These are phyloP conservation scores for Formicarius rufipectus DNA, from an alignment of 2,113 vertebrate genomes.

Conservation along the genomic window DNA sequence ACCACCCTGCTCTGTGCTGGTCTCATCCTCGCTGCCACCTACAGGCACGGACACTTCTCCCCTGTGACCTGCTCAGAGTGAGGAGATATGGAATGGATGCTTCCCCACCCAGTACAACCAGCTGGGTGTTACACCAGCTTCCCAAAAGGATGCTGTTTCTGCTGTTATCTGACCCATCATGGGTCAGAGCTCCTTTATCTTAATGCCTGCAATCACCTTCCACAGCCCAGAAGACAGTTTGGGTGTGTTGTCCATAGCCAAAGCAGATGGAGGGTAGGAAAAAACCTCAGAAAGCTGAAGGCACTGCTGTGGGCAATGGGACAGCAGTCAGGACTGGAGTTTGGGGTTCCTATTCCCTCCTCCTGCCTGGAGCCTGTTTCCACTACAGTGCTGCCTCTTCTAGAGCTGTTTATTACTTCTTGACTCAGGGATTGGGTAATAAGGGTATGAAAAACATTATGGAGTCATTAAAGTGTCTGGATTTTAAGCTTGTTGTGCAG, in stretches of 20 bases:
- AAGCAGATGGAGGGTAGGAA: neutral
- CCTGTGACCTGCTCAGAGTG: neutral
- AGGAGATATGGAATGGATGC: neutral
- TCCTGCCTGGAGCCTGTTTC: neutral
- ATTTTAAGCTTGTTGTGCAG: neutral
- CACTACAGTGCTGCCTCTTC: neutral
- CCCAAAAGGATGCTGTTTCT: neutral
- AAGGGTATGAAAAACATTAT: neutral
- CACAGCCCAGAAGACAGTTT: neutral
- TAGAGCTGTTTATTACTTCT: neutral
- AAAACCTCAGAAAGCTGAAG: neutral
- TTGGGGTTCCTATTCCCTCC: neutral
- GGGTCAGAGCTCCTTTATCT: neutral
- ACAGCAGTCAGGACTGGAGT: neutral
- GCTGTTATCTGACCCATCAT: neutral
- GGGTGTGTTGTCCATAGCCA: neutral
- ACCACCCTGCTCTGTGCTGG: slow-evolving; percentile 78
- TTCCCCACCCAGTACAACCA: neutral
- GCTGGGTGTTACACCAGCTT: neutral
- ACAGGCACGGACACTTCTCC: slow-evolving; percentile 72
- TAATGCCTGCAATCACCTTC: neutral
- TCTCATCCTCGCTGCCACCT: slow-evolving; percentile 77
- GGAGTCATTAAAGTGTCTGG: neutral
- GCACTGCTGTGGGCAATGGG: neutral
- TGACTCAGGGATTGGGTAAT: neutral